Conservation (phyloP, 2,888 invertebrate genomes). For the Drosophila infuscata region DNA sequence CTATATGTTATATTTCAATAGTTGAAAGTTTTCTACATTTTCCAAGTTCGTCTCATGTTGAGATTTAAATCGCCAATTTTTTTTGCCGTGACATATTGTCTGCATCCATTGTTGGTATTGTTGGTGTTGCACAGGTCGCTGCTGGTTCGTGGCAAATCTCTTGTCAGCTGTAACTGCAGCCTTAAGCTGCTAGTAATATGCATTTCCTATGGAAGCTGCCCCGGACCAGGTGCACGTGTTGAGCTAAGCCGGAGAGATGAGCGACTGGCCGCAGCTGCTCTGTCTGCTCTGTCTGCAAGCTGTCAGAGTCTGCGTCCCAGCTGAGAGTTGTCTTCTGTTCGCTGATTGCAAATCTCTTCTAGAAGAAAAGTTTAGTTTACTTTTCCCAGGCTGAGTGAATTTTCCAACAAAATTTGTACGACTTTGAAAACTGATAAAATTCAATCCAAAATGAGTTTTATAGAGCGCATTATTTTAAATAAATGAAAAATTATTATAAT, state of each 20-base stretch:
- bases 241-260: constrained; percentile 7
- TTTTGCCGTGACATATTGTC: neutral
- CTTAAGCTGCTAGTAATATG: constrained; percentile 19
- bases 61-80: neutral
- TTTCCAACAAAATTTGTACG: neutral
- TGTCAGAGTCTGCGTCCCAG: constrained; percentile 19
- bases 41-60: neutral
- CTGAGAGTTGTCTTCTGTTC: constrained; percentile 9
- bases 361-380: neutral
- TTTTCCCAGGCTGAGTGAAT: neutral
- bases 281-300: constrained; percentile 41
- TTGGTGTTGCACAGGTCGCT: constrained; percentile 21
- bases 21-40: neutral
- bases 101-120: neutral
- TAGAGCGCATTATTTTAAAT: neutral
- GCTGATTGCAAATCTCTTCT: neutral
- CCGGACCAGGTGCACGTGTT: constrained; percentile 23
- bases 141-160: constrained; percentile 53
- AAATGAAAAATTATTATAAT: neutral
- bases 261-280: constrained; percentile 31
- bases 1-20: neutral
- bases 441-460: neutral
- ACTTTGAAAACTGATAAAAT: neutral
- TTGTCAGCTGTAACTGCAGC: constrained; percentile 39
- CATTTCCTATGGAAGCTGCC: constrained; percentile 14